A percentile compares a stretch with the other conserved stretches of the same genome.
These are phyloP conservation scores for Zingel zingel DNA, from an alignment of 2,113 vertebrate species.

Conservation along the genomic window DNA sequence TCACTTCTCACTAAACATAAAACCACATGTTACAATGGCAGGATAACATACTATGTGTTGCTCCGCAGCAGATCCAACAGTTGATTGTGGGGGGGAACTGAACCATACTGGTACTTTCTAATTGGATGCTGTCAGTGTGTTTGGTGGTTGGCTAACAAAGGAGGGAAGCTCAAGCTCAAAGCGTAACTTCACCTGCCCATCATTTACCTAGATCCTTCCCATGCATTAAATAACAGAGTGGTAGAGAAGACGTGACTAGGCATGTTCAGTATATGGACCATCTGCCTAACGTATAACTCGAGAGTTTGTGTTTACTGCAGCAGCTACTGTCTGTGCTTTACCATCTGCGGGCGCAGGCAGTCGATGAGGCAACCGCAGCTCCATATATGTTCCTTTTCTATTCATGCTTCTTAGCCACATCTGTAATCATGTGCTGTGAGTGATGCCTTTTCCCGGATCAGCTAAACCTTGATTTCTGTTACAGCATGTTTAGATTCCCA, in stretches of 20 bases:
- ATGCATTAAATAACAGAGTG: constrained; percentile 13
- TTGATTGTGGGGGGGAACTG: constrained; percentile 49
- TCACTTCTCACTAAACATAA: constrained; percentile 53
- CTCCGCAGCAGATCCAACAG: constrained; percentile 39
- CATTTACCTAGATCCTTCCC: constrained; percentile 12
- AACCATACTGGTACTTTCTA: constrained; percentile 58
- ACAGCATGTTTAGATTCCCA: constrained; percentile 42
- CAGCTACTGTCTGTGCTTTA: constrained; percentile 45
- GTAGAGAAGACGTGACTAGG: constrained; percentile 30
- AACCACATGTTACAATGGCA: constrained; percentile 66
- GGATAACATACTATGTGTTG: constrained; percentile 50
- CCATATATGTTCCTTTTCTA: constrained; percentile 52
- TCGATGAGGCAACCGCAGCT: constrained; percentile 39
- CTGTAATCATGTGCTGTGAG: constrained; percentile 43
- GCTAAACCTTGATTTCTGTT: constrained; percentile 39
- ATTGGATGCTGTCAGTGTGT: constrained; percentile 64
- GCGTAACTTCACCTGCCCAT: constrained; percentile 16
- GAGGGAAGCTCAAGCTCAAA: constrained; percentile 42
- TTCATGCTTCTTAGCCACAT: constrained; percentile 56
- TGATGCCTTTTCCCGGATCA: constrained; percentile 42
- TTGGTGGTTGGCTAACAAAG: constrained; percentile 61
- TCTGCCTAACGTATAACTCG: constrained; percentile 44
- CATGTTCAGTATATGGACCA: constrained; percentile 41
- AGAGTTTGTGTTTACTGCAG: constrained; percentile 48
- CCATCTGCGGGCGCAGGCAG: constrained; percentile 43